Conservation (phyloP, 1,140 invertebrate genomes). For the Anthonomus grandis region DNA sequence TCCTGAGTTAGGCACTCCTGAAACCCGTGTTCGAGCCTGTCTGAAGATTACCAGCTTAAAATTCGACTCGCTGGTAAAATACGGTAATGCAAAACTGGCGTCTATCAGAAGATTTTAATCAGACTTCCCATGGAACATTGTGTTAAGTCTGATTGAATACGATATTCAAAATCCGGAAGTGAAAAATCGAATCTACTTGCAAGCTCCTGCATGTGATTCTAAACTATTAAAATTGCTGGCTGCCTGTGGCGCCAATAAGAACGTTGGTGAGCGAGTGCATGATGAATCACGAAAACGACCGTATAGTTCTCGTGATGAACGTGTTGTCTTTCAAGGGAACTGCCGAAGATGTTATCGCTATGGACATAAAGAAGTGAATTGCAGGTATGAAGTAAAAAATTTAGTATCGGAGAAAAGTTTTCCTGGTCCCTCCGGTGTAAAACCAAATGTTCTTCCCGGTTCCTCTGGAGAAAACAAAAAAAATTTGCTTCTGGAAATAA, state of each 20-base stretch:
- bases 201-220: slow-evolving; percentile 4
- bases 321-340: not conserved
- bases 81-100: slow-evolving; percentile 8
- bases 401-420: slow-evolving; percentile 3
- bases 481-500: not conserved
- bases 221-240: slow-evolving; percentile 2
- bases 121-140: slow-evolving; percentile 8
- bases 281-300: not conserved
- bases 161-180: slow-evolving; percentile 8
- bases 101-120: slow-evolving; percentile 7
- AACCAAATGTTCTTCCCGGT: not conserved
- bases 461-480: not conserved
- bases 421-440: no score
- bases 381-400: not conserved
- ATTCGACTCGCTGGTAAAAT: slow-evolving; percentile 11
- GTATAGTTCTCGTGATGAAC: slow-evolving; percentile 1
- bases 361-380: no score
- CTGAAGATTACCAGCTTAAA: not conserved
- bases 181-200: not conserved
- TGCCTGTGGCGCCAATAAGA: not conserved
- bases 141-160: slow-evolving; percentile 6
- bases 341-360: slow-evolving; percentile 3
- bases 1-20: slow-evolving; percentile 10
- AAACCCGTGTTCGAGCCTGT: slow-evolving; percentile 2
- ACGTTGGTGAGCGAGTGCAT: not conserved